Conservation (phyloP, 2,888 invertebrate genomes). For the Coelinius sp. region DNA sequence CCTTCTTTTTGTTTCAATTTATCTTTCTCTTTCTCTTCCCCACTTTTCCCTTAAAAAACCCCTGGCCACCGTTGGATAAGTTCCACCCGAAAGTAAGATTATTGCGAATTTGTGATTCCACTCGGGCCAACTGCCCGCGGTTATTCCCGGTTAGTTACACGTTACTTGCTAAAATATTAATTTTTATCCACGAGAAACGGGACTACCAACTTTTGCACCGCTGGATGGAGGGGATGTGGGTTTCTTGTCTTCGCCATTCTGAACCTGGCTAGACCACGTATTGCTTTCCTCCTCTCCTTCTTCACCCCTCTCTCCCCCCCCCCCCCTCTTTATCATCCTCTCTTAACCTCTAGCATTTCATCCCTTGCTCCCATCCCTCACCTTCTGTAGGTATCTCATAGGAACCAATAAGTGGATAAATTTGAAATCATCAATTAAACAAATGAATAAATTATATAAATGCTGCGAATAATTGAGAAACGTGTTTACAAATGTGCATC, state of each 20-base stretch:
- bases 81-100: constrained; percentile 59
- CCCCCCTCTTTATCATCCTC: too few relatives aligned
- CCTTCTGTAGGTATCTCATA: too few relatives aligned
- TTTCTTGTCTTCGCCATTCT: constrained; percentile 20
- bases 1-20: constrained; percentile 15
- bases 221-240: not conserved
- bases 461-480: too few relatives aligned
- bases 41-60: constrained; percentile 25
- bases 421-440: too few relatives aligned
- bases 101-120: constrained; percentile 52
- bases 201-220: not conserved
- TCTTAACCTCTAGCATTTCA: too few relatives aligned
- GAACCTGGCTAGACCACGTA: too few relatives aligned
- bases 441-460: too few relatives aligned
- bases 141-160: constrained; percentile 54
- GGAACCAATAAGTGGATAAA: too few relatives aligned
- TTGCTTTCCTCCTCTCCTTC: constrained; percentile 27
- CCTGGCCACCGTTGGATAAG: constrained; percentile 54
- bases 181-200: constrained; percentile 41
- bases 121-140: constrained; percentile 39
- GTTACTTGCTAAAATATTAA: constrained; percentile 50
- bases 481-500: too few relatives aligned
- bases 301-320: not conserved
- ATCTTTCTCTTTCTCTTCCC: constrained; percentile 43
- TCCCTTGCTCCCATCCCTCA: too few relatives aligned